Percentiles rank a stretch among this genome's conserved stretches.
Conservation (phyloP, 2,113 vertebrate genomes). For the Megaceryle maxima region DNA sequence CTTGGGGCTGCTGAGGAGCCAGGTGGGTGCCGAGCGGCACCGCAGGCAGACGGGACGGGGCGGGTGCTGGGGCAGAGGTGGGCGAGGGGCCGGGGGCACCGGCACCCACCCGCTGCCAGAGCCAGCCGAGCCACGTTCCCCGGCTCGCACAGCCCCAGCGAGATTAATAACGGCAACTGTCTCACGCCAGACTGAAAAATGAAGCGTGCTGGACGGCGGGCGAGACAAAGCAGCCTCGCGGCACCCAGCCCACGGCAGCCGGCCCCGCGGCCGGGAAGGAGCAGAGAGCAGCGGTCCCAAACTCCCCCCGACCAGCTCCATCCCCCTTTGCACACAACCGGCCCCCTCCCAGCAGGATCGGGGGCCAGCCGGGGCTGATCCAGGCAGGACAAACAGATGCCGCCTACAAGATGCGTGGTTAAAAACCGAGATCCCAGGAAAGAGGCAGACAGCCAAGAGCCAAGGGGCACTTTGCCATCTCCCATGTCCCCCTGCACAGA, state of each 20-base stretch:
- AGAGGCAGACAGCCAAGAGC: background rate
- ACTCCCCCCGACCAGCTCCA: background rate
- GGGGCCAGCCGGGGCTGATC: background rate
- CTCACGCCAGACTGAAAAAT: conserved; percentile 55
- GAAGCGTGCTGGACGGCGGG: conserved; percentile 1
- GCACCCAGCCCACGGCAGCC: background rate
- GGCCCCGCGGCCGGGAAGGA: background rate
- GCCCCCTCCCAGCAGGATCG: background rate
- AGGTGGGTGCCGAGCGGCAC: background rate
- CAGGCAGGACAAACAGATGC: background rate
- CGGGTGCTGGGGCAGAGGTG: background rate
- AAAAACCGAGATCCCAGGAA: background rate
- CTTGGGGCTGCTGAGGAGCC: background rate
- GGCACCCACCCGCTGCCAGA: background rate
- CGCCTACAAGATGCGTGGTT: background rate
- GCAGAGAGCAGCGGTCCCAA: background rate
- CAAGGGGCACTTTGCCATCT: background rate
- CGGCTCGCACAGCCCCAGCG: background rate
- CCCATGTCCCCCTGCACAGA: background rate
- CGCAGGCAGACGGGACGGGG: background rate
- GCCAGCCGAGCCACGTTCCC: background rate
- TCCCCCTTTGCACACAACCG: background rate
- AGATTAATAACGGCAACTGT: conserved; percentile 21
- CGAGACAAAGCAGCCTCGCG: conserved; percentile 37
- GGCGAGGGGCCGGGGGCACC: background rate